phyloP scores from a whole-genome alignment of 2,888 invertebrate species.

The Macrosoma leucophasiata region DNA sequence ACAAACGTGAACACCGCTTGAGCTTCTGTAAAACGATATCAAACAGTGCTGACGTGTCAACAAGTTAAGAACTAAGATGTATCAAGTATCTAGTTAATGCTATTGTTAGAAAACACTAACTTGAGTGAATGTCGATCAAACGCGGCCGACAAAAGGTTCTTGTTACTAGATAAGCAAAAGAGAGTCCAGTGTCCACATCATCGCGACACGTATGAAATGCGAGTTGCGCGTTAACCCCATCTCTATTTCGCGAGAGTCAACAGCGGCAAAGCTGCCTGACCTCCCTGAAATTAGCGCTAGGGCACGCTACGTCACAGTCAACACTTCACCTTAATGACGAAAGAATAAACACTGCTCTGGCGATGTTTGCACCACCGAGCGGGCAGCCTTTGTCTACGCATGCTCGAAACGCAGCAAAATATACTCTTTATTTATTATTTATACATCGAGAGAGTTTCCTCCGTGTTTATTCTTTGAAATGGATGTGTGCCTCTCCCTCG shows the following conservation, averaged over 20 bases:
- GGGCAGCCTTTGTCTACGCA: constrained; percentile 63
- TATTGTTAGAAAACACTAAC: no score
- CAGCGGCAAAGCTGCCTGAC: constrained; percentile 35
- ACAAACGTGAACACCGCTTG: no score
- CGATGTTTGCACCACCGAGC: constrained; percentile 50
- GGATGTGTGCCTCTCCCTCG: constrained; percentile 53
- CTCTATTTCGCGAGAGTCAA: constrained; percentile 39
- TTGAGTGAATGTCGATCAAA: no score
- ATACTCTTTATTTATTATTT: constrained; percentile 70
- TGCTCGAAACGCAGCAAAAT: constrained; percentile 58
- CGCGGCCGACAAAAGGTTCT: no score
- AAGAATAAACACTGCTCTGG: constrained; percentile 57
- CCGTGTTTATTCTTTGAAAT: constrained; percentile 68
- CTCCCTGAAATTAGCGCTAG: constrained; percentile 63
- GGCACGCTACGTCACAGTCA: constrained; percentile 44
- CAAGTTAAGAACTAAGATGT: no score
- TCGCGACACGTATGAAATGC: constrained; percentile 9
- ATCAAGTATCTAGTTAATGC: no score
- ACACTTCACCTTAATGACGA: constrained; percentile 68
- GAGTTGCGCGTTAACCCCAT: constrained; percentile 27
- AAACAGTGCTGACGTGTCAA: no score
- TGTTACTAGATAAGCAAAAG: no score
- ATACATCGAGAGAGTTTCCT: constrained; percentile 66
- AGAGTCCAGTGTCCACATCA: no score
- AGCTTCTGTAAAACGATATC: no score